Evolutionary conservation across 2,888 invertebrate genomes (phyloP).

Genomic region (Furcula furcula): DNA sequence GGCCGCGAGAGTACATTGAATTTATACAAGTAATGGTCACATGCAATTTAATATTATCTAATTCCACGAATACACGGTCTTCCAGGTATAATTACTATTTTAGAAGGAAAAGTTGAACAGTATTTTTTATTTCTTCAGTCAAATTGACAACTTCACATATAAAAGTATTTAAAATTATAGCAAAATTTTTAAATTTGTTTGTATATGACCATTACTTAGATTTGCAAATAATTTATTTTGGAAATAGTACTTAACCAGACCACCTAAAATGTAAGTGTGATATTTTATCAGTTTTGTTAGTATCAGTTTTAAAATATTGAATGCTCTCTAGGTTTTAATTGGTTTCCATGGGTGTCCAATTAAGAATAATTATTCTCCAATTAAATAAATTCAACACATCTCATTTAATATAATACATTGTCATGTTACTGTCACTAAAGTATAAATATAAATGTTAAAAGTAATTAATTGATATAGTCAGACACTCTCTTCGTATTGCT

Average conservation of each 20-base stretch:
- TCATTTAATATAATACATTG: slow-evolving; percentile 28
- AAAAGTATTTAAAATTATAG: neutral
- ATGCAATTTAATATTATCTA: slow-evolving; percentile 41
- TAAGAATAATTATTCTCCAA: slow-evolving; percentile 18
- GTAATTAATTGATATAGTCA: slow-evolving; percentile 33
- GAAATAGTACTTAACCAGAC: slow-evolving; percentile 72
- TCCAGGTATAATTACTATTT: slow-evolving; percentile 52
- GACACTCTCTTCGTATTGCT: slow-evolving; percentile 47
- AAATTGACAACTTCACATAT: slow-evolving; percentile 2
- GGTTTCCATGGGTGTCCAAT: slow-evolving; percentile 21
- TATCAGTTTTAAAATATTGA: slow-evolving; percentile 43
- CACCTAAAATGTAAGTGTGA: slow-evolving; percentile 73
- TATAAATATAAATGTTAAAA: slow-evolving; percentile 27
- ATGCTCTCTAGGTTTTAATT: slow-evolving; percentile 64
- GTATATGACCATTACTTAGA: slow-evolving; percentile 61
- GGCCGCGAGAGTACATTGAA: too few species aligned
- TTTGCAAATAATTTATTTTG: slow-evolving; percentile 43
- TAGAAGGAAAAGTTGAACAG: slow-evolving; percentile 22
- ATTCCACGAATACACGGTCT: slow-evolving; percentile 51
- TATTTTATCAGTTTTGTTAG: slow-evolving; percentile 58
- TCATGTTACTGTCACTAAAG: slow-evolving; percentile 22
- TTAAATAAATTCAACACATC: slow-evolving; percentile 7
- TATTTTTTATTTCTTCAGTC: slow-evolving; percentile 11
- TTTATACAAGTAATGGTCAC: slow-evolving; percentile 61
- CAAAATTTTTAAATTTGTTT: slow-evolving; percentile 19